Evolutionary conservation across 2,888 invertebrate genomes (phyloP).

Genomic region (Salpingus planirostris): DNA sequence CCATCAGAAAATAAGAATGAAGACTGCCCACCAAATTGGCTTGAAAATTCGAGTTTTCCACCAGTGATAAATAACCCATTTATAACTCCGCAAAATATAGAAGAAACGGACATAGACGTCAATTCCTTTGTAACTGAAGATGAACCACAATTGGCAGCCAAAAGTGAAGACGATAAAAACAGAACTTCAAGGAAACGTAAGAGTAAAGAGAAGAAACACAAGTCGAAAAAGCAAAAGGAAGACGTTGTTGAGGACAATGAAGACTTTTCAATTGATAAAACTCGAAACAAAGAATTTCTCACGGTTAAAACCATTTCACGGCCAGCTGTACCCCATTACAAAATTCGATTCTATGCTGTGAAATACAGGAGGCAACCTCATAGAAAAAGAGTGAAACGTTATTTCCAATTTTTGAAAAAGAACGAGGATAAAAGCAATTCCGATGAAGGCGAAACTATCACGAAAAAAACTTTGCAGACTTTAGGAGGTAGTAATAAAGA

Average conservation of each 20-base stretch:
- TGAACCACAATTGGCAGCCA: no score
- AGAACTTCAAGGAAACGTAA: slow-evolving; percentile 5
- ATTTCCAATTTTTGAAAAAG: slow-evolving; percentile 23
- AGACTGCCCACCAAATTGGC: slow-evolving; percentile 22
- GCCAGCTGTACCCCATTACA: slow-evolving; percentile 54
- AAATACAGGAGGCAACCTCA: slow-evolving; percentile 11
- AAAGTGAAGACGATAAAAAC: slow-evolving; percentile 2
- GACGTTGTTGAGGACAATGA: slow-evolving; percentile 24
- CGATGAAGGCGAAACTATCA: slow-evolving; percentile 19
- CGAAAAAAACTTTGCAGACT: slow-evolving; percentile 23
- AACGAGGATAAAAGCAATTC: slow-evolving; percentile 18
- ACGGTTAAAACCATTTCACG: slow-evolving; percentile 53
- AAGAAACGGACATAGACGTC: no score
- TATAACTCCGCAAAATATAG: no score
- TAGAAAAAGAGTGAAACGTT: slow-evolving; percentile 33
- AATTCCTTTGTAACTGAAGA: no score
- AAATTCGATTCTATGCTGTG: slow-evolving; percentile 23
- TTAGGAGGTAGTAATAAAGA: slow-evolving; percentile 18
- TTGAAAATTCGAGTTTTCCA: slow-evolving; percentile 42
- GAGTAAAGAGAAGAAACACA: slow-evolving; percentile 13
- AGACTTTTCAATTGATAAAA: slow-evolving; percentile 19
- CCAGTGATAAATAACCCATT: slow-evolving; percentile 19
- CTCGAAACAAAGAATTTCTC: slow-evolving; percentile 48
- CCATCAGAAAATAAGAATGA: slow-evolving; percentile 12
- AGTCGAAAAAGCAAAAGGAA: slow-evolving; percentile 23